phyloP scores from a whole-genome alignment of 2,888 invertebrate species.

The Pseudococcus viburni region DNA sequence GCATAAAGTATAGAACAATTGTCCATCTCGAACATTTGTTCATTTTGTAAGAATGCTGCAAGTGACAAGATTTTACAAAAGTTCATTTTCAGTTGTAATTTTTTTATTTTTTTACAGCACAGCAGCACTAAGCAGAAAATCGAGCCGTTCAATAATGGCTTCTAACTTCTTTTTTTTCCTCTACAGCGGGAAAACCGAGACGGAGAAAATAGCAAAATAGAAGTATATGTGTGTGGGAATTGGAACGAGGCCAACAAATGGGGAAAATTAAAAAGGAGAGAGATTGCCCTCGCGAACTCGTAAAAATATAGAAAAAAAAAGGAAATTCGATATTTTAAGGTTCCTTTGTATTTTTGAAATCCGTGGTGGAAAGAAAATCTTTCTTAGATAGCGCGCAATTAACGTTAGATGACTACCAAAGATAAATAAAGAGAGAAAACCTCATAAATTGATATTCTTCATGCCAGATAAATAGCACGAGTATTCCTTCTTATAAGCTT shows the following conservation, averaged over 20 bases:
- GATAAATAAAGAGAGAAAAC: slow-evolving; percentile 53
- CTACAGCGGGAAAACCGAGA: slow-evolving; percentile 17
- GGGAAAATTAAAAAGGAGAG: slow-evolving; percentile 59
- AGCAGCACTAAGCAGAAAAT: slow-evolving; percentile 55
- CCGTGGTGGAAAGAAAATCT: slow-evolving; percentile 37
- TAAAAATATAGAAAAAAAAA: slow-evolving; percentile 45
- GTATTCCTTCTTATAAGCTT: not conserved
- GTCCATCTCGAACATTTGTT: slow-evolving; percentile 40
- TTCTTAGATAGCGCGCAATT: slow-evolving; percentile 39
- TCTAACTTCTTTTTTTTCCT: slow-evolving; percentile 32
- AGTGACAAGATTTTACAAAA: slow-evolving; percentile 59
- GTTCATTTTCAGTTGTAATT: slow-evolving; percentile 57
- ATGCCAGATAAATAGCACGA: slow-evolving; percentile 3
- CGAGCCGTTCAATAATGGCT: slow-evolving; percentile 36
- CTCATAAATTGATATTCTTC: slow-evolving; percentile 37
- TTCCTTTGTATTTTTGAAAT: slow-evolving; percentile 59
- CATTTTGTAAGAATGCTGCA: slow-evolving; percentile 47
- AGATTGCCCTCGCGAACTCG: slow-evolving; percentile 40
- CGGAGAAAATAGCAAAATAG: slow-evolving; percentile 35
- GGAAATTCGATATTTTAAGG: slow-evolving; percentile 62
- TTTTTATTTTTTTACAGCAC: slow-evolving; percentile 45
- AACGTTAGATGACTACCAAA: slow-evolving; percentile 13
- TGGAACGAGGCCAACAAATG: slow-evolving; percentile 57
- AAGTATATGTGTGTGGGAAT: slow-evolving; percentile 55
- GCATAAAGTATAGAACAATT: slow-evolving; percentile 38